These are phyloP conservation scores for Carpatolechia fugitivella DNA, from an alignment of 2,888 invertebrate genomes.

Conservation along the genomic window DNA sequence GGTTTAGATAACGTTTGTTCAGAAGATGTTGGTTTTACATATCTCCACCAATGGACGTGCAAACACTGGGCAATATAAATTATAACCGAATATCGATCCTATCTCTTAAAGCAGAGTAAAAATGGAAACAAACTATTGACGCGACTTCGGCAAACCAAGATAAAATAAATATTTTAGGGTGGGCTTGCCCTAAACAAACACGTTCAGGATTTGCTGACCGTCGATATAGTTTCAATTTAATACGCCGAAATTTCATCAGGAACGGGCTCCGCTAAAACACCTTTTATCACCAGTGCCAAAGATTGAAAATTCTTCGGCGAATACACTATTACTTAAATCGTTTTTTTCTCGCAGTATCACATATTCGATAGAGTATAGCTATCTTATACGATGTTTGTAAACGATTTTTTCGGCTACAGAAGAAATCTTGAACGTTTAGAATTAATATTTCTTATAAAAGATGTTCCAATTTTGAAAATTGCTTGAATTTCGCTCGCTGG, in stretches of 20 bases:
- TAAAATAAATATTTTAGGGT: slow-evolving; percentile 80
- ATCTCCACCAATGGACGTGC: slow-evolving; percentile 52
- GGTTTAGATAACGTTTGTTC: slow-evolving; percentile 65
- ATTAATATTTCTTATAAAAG: slow-evolving; percentile 24
- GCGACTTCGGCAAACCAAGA: slow-evolving; percentile 77
- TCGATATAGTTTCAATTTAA: slow-evolving; percentile 78
- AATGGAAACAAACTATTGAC: slow-evolving; percentile 75
- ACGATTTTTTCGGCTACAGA: slow-evolving; percentile 47
- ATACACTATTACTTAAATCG: slow-evolving; percentile 33
- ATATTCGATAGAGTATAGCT: slow-evolving; percentile 37
- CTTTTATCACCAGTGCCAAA: slow-evolving; percentile 37
- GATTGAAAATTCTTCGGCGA: slow-evolving; percentile 30
- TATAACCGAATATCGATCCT: slow-evolving; percentile 68
- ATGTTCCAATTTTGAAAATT: slow-evolving; percentile 34
- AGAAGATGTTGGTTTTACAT: slow-evolving; percentile 70
- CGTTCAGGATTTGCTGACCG: slow-evolving; percentile 76
- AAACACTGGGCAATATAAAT: slow-evolving; percentile 68
- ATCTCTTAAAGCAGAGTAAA: slow-evolving; percentile 66
- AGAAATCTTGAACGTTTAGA: slow-evolving; percentile 38
- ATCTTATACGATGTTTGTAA: slow-evolving; percentile 55
- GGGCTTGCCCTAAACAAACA: slow-evolving; percentile 78
- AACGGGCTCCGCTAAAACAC: slow-evolving; percentile 38
- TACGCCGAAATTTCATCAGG: slow-evolving; percentile 73
- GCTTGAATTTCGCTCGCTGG: slow-evolving; percentile 17
- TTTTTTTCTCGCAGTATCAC: slow-evolving; percentile 30